phyloP scores from a whole-genome alignment of 2,888 invertebrate genomes.

The Drosophila kuntzei region DNA sequence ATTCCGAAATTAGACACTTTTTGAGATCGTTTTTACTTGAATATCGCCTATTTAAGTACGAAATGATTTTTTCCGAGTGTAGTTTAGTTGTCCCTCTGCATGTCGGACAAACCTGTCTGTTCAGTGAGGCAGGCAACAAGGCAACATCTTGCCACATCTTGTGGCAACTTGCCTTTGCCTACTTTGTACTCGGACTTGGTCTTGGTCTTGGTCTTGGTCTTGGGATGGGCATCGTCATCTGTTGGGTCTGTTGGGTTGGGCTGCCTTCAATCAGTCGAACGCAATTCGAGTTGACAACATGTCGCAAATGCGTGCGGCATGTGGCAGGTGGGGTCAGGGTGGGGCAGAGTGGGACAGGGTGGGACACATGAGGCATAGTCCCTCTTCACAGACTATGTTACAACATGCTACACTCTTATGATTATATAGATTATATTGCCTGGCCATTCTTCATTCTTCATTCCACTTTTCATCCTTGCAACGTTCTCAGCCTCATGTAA shows the following conservation, averaged over 20 bases:
- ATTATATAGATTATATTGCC: constrained; percentile 78
- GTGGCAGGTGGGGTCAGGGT: constrained; percentile 2
- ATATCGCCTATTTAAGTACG: too few relatives aligned
- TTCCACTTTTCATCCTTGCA: not conserved
- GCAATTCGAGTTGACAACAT: constrained; percentile 85
- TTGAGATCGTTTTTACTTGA: too few relatives aligned
- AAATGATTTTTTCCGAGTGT: too few relatives aligned
- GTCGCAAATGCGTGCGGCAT: constrained; percentile 78
- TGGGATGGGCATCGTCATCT: constrained; percentile 42
- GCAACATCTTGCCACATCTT: constrained; percentile 30
- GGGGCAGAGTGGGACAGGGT: constrained; percentile 8
- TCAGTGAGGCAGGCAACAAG: not conserved
- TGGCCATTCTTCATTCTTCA: constrained; percentile 41
- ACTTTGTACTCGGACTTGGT: constrained; percentile 51
- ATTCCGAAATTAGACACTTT: too few relatives aligned
- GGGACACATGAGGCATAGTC: constrained; percentile 5
- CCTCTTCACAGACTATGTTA: constrained; percentile 49
- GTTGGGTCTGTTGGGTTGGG: constrained; percentile 30
- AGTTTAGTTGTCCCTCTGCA: constrained; percentile 30
- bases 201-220: constrained; percentile 42
- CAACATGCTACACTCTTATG: constrained; percentile 73
- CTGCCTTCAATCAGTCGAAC: constrained; percentile 82
- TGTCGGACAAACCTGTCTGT: constrained; percentile 62
- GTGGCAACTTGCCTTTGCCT: constrained; percentile 60
- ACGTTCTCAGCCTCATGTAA: constrained; percentile 57